Evolutionary conservation across 2,113 vertebrate species (phyloP), one percentile per base, ranked within the genome.

Genomic region (Scortum barcoo): DNA sequence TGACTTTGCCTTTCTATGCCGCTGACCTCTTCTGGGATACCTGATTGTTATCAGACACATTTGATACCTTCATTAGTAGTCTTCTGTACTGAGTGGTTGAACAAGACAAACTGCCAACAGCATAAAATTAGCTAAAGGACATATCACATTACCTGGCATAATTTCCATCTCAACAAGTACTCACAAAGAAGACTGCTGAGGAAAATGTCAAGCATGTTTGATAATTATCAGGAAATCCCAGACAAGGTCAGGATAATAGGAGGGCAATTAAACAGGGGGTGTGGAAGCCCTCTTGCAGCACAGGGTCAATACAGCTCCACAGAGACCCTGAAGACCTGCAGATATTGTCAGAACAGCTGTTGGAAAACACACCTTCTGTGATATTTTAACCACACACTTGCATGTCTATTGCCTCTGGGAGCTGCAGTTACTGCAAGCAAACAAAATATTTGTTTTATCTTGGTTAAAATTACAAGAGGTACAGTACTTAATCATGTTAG

Each of bases 211-310:
- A 61, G 66, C 22, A 62, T 24, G 38, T 77, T 70, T 77, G 51
- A 80, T 65, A 80, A 86, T 78, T 57, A 85, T 30, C 12, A 1
- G 28, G 44, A 83, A 63, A 57, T 67, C 33, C 1, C 48, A 73
- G 48, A 79, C 75, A 66, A 79, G 53, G 51, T 83, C 69, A 75
- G 46, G 28, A 48, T 63, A 66, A 82, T 28, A 46, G 30, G 36
- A 42, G 44, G 19, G 61, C 42, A 68, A 63, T 77, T 50, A 65
- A 60, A 63, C 11, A n/a, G 19, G 14, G 62, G 24, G 44, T 19
- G 46, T 42, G 48, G 11, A 1, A 3, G 42, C 20, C 24, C 42
- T 48, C 13, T 38, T 20, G 19, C 44, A 70, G 69, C 24, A 69
- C 14, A 7, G 4, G 56, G 33, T 60, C 19, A 75, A 66, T 65